Percentiles rank a stretch among this genome's conserved stretches.
These are phyloP conservation scores for Nothobranchius furzeri DNA, from an alignment of 2,113 vertebrate species.

Conservation along the genomic window DNA sequence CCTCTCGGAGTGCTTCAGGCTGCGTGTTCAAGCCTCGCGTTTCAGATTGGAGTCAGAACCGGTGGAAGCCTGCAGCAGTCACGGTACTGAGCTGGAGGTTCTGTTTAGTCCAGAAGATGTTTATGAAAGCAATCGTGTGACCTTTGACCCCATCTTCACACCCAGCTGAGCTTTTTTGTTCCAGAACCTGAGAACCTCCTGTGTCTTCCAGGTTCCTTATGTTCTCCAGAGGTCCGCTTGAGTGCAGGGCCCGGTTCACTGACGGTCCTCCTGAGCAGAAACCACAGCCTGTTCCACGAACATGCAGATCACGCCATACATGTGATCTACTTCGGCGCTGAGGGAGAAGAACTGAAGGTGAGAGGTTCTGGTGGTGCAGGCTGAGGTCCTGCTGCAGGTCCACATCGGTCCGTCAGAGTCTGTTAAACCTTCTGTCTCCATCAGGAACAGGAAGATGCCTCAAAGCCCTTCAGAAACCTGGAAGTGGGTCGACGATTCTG, in stretches of 20 bases:
- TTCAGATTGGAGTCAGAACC: neutral
- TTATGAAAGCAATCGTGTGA: too few species aligned
- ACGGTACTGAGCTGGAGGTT: neutral
- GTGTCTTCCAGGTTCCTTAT: neutral
- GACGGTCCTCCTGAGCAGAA: fast-evolving
- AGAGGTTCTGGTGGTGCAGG: neutral
- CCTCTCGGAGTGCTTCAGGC: neutral
- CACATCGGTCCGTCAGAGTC: too few species aligned
- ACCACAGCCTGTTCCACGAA: neutral
- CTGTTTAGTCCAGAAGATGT: too few species aligned
- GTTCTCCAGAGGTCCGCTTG: constrained; percentile 5
- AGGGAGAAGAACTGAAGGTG: neutral
- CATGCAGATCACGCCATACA: fast-evolving
- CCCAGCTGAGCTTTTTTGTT: neutral
- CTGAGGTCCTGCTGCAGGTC: neutral
- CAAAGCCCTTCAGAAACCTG: neutral
- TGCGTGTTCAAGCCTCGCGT: neutral
- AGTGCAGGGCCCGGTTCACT: neutral
- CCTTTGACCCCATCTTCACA: too few species aligned
- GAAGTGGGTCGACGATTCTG: neutral
- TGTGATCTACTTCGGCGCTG: neutral
- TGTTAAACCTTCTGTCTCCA: neutral
- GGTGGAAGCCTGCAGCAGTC: constrained; percentile 11
- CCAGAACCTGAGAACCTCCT: too few species aligned
- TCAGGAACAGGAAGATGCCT: neutral